phyloP scores from a whole-genome alignment of 2,797 vertebrate species.

The Cirrhinus molitorella region DNA sequence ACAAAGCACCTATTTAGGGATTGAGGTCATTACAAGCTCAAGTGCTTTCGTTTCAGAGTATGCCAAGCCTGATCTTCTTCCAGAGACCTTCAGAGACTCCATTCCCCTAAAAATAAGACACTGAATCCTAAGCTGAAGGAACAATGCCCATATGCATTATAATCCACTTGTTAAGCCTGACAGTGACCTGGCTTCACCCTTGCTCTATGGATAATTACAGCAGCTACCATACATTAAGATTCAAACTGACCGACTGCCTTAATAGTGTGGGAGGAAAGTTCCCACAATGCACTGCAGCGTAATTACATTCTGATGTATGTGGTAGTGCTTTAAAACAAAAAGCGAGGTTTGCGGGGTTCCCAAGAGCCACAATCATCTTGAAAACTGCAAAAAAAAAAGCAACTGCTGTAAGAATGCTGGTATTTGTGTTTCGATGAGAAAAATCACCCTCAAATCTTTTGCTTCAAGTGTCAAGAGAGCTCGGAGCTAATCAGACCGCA shows the following conservation, averaged over 20 bases:
- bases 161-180: slow-evolving; percentile 7
- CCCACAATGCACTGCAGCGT: not conserved
- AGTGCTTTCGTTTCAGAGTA: slow-evolving; percentile 28
- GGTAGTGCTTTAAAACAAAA: slow-evolving; percentile 3
- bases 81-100: slow-evolving; percentile 42
- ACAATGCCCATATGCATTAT: slow-evolving; percentile 7
- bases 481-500: slow-evolving; percentile 1
- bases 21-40: slow-evolving; percentile 50
- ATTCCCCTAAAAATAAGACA: slow-evolving; percentile 29
- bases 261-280: slow-evolving; percentile 1
- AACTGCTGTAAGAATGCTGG: not conserved
- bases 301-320: slow-evolving; percentile 14
- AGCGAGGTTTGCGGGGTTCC: not conserved
- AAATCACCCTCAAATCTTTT: not conserved
- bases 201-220: slow-evolving; percentile 5
- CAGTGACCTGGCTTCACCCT: not conserved
- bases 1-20: slow-evolving; percentile 54
- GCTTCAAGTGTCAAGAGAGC: slow-evolving; percentile 17
- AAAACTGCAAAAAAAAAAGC: not conserved
- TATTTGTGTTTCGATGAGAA: not conserved
- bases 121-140: not conserved
- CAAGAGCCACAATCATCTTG: not conserved
- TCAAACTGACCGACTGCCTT: slow-evolving; percentile 12
- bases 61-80: slow-evolving; percentile 38
- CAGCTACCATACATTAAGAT: slow-evolving; percentile 17